Evolutionary conservation across 2,888 invertebrate species (phyloP).

Genomic region (Clepsis dumicolana): DNA sequence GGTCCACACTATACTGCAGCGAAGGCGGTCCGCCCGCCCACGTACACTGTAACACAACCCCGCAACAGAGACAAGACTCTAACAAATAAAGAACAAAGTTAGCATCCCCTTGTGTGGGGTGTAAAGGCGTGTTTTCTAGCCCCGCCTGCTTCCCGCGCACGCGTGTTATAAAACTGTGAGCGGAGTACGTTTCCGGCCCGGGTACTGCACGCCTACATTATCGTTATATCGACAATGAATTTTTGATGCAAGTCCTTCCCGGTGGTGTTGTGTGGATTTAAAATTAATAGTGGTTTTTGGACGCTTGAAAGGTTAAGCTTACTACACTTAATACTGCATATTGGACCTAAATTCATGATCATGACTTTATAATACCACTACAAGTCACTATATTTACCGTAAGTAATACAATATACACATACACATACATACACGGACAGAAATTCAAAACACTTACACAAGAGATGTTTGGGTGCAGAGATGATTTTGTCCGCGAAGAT

Average conservation of each 20-base stretch:
- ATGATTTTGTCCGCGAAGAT: neutral
- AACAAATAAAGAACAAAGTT: constrained; percentile 44
- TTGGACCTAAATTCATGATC: too few relatives aligned
- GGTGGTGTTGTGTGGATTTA: constrained; percentile 60
- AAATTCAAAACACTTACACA: too few relatives aligned
- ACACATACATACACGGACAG: too few relatives aligned
- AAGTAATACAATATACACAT: too few relatives aligned
- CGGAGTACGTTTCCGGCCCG: constrained; percentile 55
- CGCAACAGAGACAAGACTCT: constrained; percentile 45
- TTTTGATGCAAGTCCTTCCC: constrained; percentile 71
- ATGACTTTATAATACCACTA: too few relatives aligned
- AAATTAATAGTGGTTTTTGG: constrained; percentile 40
- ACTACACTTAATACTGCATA: too few relatives aligned
- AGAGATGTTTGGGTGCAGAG: too few relatives aligned
- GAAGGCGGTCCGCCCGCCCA: constrained; percentile 70
- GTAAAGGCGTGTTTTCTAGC: constrained; percentile 64
- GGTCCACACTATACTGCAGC: constrained; percentile 72
- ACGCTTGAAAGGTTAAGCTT: neutral
- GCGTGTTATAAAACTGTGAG: constrained; percentile 65
- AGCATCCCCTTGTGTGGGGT: constrained; percentile 47
- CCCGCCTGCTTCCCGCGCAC: constrained; percentile 76
- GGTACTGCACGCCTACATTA: constrained; percentile 83
- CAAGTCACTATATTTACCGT: too few relatives aligned
- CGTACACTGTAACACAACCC: constrained; percentile 47
- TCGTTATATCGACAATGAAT: constrained; percentile 81